Conservation (phyloP, 2,888 invertebrate genomes). For the Melanotus villosus region DNA sequence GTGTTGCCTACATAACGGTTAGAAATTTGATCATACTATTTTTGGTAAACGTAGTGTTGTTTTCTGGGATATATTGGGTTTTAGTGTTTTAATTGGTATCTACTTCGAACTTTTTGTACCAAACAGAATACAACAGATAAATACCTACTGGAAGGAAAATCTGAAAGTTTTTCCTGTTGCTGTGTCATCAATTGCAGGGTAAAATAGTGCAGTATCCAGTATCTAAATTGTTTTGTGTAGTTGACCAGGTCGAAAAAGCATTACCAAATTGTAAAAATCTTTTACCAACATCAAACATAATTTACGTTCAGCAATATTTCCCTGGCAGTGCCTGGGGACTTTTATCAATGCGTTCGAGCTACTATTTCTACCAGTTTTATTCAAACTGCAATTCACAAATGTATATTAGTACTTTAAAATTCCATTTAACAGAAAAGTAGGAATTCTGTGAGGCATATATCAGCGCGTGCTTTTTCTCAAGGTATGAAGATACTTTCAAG, state of each 20-base stretch:
- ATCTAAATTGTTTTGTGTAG: too few relatives aligned
- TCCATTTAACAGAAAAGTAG: conserved; percentile 74
- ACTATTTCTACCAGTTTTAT: conserved; percentile 79
- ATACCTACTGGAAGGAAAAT: conserved; percentile 77
- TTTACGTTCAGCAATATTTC: conserved; percentile 76
- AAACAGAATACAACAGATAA: conserved; percentile 75
- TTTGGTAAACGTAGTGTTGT: conserved; percentile 32
- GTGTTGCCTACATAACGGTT: too few relatives aligned
- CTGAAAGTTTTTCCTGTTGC: conserved; percentile 78
- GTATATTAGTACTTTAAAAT: conserved; percentile 79
- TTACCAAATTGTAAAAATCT: too few relatives aligned
- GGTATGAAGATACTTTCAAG: conserved; percentile 69
- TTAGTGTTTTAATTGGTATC: conserved; percentile 70
- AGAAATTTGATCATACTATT: too few relatives aligned
- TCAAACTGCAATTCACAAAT: conserved; percentile 78
- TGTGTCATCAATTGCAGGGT: conserved; percentile 80
- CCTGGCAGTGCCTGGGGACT: conserved; percentile 81
- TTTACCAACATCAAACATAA: conserved; percentile 68
- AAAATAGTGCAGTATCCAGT: too few relatives aligned
- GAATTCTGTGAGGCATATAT: conserved; percentile 79
- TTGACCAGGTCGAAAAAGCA: too few relatives aligned
- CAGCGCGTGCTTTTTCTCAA: conserved; percentile 79
- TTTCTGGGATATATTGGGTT: conserved; percentile 66
- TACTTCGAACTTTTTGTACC: conserved; percentile 70
- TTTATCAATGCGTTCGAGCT: conserved; percentile 80